Percentiles rank a stretch among this genome's conserved stretches.
Evolutionary conservation across 2,797 vertebrate species (phyloP).

Genomic region (Rhinella marina): DNA sequence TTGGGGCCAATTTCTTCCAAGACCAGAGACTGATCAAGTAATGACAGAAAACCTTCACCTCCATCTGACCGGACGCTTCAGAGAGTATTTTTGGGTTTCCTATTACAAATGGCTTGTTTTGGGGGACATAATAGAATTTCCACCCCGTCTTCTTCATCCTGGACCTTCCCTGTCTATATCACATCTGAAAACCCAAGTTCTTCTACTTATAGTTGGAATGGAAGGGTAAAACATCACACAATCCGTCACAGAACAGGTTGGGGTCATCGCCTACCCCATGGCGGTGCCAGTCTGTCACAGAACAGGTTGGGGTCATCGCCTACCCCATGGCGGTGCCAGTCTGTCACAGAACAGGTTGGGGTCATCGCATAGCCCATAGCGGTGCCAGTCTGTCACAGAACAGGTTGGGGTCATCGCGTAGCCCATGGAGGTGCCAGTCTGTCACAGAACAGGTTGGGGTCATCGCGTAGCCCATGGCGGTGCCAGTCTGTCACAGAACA

Average conservation of each 20-base stretch:
- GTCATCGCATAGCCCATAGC: background rate
- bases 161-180: background rate
- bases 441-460: background rate
- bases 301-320: too few relatives aligned
- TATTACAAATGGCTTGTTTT: constrained; percentile 2
- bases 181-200: background rate
- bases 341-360: background rate
- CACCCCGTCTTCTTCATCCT: background rate
- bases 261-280: background rate
- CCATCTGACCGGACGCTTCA: background rate
- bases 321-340: background rate
- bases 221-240: constrained; percentile 3
- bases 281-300: background rate
- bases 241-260: background rate
- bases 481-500: background rate
- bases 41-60: background rate
- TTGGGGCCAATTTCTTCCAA: background rate
- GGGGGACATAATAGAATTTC: background rate
- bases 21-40: background rate
- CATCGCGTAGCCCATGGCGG: background rate
- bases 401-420: too few relatives aligned
- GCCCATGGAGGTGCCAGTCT: background rate
- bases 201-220: background rate
- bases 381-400: background rate
- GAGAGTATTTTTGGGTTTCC: background rate